Percentiles rank a stretch among this genome's conserved stretches.
phyloP scores from a whole-genome alignment of 2,888 invertebrate species.

The Hemithea aestivaria region DNA sequence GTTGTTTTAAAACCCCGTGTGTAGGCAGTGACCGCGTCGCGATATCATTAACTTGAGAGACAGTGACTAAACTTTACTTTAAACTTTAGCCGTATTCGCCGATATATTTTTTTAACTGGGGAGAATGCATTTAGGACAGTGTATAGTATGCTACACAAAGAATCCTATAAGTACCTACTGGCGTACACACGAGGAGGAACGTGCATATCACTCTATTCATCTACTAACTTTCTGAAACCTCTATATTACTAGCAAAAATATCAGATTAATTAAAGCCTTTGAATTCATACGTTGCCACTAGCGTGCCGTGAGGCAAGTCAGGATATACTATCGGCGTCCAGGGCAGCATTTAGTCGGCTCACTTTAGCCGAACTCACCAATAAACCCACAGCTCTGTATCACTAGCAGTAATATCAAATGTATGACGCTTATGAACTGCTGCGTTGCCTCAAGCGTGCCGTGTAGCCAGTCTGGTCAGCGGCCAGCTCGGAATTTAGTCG shows the following conservation, averaged over 20 bases:
- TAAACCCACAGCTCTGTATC: too few relatives aligned
- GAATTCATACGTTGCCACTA: constrained; percentile 2
- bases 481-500: constrained; percentile 61
- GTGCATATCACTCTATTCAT: too few relatives aligned
- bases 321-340: constrained; percentile 25
- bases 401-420: too few relatives aligned
- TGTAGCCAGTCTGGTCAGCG: constrained; percentile 11
- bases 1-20: constrained; percentile 37
- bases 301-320: constrained; percentile 1
- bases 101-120: too few relatives aligned
- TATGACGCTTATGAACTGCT: constrained; percentile 5
- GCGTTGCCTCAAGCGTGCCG: background rate
- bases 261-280: constrained; percentile 1
- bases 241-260: too few relatives aligned
- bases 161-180: too few relatives aligned
- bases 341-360: constrained; percentile 68
- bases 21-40: constrained; percentile 18
- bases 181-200: too few relatives aligned
- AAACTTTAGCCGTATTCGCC: too few relatives aligned
- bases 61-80: constrained; percentile 9
- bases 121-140: too few relatives aligned
- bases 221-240: too few relatives aligned
- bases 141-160: too few relatives aligned
- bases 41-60: constrained; percentile 1
- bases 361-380: constrained; percentile 60